These are phyloP conservation scores for Illadopsis cleaveri DNA, from an alignment of 2,113 vertebrate species.

Conservation along the genomic window DNA sequence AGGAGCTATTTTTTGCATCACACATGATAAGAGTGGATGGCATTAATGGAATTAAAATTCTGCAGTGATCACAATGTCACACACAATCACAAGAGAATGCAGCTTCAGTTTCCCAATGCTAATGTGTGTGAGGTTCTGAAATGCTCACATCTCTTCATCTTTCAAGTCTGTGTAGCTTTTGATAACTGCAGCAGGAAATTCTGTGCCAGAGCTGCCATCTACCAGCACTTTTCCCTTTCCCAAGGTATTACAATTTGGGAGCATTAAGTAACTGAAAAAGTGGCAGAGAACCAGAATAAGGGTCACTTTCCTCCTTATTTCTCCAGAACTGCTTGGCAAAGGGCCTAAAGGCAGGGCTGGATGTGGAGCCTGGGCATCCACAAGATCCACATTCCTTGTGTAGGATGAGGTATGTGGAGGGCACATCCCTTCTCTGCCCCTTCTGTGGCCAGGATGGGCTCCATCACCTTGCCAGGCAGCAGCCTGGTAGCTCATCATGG, in stretches of 20 bases:
- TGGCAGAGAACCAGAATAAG: neutral
- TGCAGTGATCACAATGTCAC: neutral
- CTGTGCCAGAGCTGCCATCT: neutral
- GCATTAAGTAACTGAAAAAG: neutral
- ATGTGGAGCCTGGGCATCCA: neutral
- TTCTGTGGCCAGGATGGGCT: neutral
- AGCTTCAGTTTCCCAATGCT: neutral
- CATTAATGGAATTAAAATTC: constrained; percentile 21
- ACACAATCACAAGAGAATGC: neutral
- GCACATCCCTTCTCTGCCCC: rapidly evolving
- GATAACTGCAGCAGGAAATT: neutral
- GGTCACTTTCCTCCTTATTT: neutral
- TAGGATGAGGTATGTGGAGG: neutral
- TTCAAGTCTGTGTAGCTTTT: neutral
- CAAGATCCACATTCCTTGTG: neutral
- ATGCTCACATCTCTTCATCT: neutral
- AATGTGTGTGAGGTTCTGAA: neutral
- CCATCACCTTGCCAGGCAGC: neutral
- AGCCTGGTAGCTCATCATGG: neutral
- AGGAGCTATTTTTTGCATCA: neutral
- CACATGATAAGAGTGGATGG: neutral
- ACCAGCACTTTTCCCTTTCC: neutral
- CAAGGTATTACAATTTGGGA: neutral
- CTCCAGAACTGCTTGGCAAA: neutral
- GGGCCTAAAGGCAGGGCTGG: neutral